Evolutionary conservation across 2,888 invertebrate genomes (phyloP).

Genomic region (Monochamus alternatus): DNA sequence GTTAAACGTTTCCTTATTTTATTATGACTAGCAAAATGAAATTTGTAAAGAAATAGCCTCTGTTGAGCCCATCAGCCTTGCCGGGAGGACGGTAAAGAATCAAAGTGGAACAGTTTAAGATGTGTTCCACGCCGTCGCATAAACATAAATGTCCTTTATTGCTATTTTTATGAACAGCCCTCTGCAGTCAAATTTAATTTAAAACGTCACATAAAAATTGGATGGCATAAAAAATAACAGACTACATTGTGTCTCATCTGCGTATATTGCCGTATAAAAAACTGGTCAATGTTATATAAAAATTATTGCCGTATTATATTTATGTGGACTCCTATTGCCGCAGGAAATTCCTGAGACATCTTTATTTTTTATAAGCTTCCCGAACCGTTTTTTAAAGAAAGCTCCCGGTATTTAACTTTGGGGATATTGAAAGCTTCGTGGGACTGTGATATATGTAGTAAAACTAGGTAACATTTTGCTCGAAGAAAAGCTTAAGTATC

Average conservation of each 20-base stretch:
- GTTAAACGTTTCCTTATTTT: constrained; percentile 28
- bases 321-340: constrained; percentile 18
- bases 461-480: too few relatives aligned
- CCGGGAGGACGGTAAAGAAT: constrained; percentile 51
- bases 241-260: constrained; percentile 49
- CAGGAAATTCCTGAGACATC: constrained; percentile 12
- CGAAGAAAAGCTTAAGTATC: too few relatives aligned
- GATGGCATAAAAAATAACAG: constrained; percentile 57
- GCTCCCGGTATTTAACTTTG: neutral
- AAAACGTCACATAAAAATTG: constrained; percentile 67
- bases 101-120: constrained; percentile 60
- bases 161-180: constrained; percentile 66
- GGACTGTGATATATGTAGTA: too few relatives aligned
- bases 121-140: constrained; percentile 63
- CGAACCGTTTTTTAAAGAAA: neutral
- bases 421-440: too few relatives aligned
- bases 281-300: constrained; percentile 35
- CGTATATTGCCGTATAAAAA: constrained; percentile 35
- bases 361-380: constrained; percentile 26
- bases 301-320: constrained; percentile 34
- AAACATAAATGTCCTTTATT: constrained; percentile 67
- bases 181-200: constrained; percentile 67
- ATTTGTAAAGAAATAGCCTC: constrained; percentile 38
- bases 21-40: constrained; percentile 38
- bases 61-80: constrained; percentile 40